phyloP scores from a whole-genome alignment of 2,113 vertebrate species.

The Phycodurus eques region DNA sequence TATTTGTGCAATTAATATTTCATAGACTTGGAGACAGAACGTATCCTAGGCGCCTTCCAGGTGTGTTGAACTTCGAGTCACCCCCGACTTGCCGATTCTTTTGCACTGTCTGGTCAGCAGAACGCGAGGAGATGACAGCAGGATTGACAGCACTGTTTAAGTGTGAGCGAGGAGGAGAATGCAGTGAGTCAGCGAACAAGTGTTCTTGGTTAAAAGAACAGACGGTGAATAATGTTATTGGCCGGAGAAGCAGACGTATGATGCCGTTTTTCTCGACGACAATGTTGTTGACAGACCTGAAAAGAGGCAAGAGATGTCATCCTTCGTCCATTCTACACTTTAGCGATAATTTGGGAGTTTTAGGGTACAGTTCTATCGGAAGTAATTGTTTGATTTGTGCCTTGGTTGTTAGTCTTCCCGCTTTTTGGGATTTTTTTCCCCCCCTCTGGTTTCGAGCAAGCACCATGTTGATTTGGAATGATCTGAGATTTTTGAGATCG shows the following conservation, averaged over 20 bases:
- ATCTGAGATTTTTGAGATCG: no score
- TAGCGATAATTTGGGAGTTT: slow-evolving; percentile 10
- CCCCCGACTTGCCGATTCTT: slow-evolving; percentile 32
- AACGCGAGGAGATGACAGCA: slow-evolving; percentile 32
- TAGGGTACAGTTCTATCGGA: neutral
- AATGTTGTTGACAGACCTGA: slow-evolving; percentile 19
- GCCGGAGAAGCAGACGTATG: slow-evolving; percentile 10
- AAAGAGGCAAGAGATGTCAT: slow-evolving; percentile 18
- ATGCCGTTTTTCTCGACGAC: slow-evolving; percentile 32
- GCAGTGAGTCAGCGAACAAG: slow-evolving; percentile 40
- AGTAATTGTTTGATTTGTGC: no score
- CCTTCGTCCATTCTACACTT: slow-evolving; percentile 1
- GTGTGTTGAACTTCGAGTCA: slow-evolving; percentile 28
- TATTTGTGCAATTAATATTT: neutral
- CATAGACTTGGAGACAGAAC: no score
- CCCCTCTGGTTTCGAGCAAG: no score
- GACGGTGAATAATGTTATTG: slow-evolving; percentile 30
- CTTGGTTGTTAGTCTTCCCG: no score
- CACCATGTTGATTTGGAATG: no score
- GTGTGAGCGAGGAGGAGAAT: slow-evolving; percentile 19
- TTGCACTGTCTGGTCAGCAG: slow-evolving; percentile 28
- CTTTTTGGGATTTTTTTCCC: no score
- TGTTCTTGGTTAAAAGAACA: slow-evolving; percentile 27
- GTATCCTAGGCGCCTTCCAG: neutral
- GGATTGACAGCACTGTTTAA: slow-evolving; percentile 21